Conservation (phyloP, 2,113 vertebrate species). For the Gavia stellata region DNA sequence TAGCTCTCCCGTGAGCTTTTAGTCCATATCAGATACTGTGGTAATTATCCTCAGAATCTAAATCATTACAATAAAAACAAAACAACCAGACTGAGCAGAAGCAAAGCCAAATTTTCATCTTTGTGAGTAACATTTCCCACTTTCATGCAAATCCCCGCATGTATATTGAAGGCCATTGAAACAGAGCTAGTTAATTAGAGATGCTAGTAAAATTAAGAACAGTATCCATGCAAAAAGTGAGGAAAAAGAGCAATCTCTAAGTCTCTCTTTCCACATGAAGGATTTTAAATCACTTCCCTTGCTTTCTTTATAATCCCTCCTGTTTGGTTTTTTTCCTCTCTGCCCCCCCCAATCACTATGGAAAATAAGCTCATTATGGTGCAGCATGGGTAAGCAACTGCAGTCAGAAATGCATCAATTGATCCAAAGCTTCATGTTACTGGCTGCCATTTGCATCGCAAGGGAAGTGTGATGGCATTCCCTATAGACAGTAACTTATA, state of each 20-base stretch:
- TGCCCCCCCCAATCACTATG: background rate
- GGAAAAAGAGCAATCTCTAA: background rate
- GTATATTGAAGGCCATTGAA: background rate
- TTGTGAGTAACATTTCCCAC: background rate
- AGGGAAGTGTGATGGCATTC: background rate
- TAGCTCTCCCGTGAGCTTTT: background rate
- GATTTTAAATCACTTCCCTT: conserved; percentile 7
- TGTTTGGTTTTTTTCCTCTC: background rate
- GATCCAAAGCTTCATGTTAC: background rate
- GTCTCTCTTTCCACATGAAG: background rate
- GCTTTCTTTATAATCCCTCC: conserved; percentile 3
- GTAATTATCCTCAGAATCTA: background rate
- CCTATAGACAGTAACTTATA: background rate
- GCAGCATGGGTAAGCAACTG: background rate
- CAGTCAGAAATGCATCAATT: background rate
- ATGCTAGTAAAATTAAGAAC: background rate
- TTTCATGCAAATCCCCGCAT: background rate
- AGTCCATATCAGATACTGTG: background rate
- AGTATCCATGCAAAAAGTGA: background rate
- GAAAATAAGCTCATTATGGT: conserved; percentile 39
- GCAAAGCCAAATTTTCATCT: background rate
- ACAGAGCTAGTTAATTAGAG: background rate
- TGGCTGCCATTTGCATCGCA: background rate
- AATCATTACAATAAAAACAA: background rate
- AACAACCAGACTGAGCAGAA: background rate